phyloP scores from a whole-genome alignment of 2,797 vertebrate species.

The Helicolenus hilgendorfi region DNA sequence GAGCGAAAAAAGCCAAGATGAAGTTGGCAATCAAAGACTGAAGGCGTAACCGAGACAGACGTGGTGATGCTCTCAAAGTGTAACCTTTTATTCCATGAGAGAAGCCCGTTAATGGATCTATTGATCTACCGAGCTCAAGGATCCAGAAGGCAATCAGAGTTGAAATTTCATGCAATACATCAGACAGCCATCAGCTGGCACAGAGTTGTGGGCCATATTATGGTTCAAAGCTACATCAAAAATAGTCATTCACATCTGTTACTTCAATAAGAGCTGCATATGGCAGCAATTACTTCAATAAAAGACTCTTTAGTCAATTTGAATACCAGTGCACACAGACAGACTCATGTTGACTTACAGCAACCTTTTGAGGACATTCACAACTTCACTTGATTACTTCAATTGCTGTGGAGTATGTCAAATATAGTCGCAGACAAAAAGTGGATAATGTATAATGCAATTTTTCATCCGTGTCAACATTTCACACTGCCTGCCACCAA shows the following conservation, averaged over 20 bases:
- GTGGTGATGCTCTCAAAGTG: slow-evolving; percentile 89
- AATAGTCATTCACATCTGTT: slow-evolving; percentile 92
- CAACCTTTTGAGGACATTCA: slow-evolving; percentile 86
- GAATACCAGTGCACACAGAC: slow-evolving; percentile 89
- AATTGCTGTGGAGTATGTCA: slow-evolving; percentile 80
- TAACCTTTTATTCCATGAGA: slow-evolving; percentile 91
- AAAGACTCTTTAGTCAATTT: slow-evolving; percentile 88
- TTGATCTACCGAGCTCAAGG: slow-evolving; percentile 91
- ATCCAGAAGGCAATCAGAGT: slow-evolving; percentile 92
- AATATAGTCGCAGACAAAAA: slow-evolving; percentile 82
- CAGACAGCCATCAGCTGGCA: slow-evolving; percentile 91
- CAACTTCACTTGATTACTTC: slow-evolving; percentile 84
- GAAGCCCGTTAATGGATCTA: slow-evolving; percentile 92
- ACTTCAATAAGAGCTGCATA: slow-evolving; percentile 90
- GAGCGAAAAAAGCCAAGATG: slow-evolving; percentile 88
- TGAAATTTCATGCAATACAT: slow-evolving; percentile 88
- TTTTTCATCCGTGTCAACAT: slow-evolving; percentile 76
- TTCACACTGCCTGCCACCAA: slow-evolving; percentile 57
- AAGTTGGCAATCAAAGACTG: slow-evolving; percentile 93
- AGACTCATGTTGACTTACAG: slow-evolving; percentile 88
- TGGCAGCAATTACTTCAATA: slow-evolving; percentile 90
- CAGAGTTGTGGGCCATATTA: slow-evolving; percentile 87
- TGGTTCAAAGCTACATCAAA: slow-evolving; percentile 91
- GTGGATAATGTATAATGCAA: slow-evolving; percentile 57
- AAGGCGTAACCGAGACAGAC: slow-evolving; percentile 91